phyloP scores from a whole-genome alignment of 1,140 invertebrate genomes.

The Lucilia cuprina region DNA sequence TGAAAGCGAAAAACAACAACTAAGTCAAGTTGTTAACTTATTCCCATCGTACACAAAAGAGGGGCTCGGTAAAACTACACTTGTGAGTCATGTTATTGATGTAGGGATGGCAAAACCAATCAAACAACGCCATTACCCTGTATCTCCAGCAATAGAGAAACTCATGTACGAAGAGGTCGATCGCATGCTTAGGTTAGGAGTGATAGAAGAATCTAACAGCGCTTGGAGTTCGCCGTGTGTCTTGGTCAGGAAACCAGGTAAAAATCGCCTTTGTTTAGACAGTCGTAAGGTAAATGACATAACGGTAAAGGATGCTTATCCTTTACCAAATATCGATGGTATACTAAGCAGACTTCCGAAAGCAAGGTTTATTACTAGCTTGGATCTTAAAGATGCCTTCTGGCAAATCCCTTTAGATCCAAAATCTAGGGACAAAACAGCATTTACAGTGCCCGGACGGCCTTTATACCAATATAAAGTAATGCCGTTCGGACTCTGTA shows the following conservation, averaged over 20 bases:
- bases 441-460: conserved; percentile 22
- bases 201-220: conserved; percentile 25
- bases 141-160: conserved; percentile 20
- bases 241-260: neutral
- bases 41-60: conserved; percentile 19
- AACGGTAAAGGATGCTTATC: too few species aligned
- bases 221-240: conserved; percentile 38
- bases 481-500: conserved; percentile 45
- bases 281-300: too few species aligned
- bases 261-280: too few species aligned
- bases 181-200: conserved; percentile 2
- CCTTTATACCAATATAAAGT: conserved; percentile 21
- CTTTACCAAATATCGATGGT: too few species aligned
- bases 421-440: conserved; percentile 39
- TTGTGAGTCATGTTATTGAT: conserved; percentile 23
- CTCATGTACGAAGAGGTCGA: neutral
- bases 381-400: neutral
- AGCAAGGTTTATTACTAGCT: too few species aligned
- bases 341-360: too few species aligned
- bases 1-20: too few species aligned
- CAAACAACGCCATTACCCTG: conserved; percentile 17
- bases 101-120: neutral
- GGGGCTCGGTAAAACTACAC: conserved; percentile 24
- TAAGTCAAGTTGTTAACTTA: neutral
- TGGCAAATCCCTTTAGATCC: conserved; percentile 35